phyloP scores from a whole-genome alignment of 2,888 invertebrate species.

The Plebejus anna region DNA sequence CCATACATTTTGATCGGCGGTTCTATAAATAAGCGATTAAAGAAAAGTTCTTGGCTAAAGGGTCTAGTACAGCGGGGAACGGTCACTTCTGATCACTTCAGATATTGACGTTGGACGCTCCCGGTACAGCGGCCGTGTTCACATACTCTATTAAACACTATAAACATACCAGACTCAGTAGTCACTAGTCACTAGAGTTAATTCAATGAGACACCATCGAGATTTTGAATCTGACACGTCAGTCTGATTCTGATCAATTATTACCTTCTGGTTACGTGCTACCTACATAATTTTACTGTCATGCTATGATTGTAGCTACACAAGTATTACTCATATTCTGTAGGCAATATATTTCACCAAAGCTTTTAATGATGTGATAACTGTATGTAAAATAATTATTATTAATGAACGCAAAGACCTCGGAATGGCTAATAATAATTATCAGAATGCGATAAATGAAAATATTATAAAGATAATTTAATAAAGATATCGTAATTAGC shows the following conservation, averaged over 20 bases:
- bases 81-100: neutral
- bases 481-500: conserved; percentile 19
- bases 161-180: conserved; percentile 41
- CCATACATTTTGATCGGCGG: no score
- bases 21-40: no score
- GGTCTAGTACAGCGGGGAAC: neutral
- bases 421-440: neutral
- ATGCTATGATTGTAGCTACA: no score
- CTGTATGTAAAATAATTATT: neutral
- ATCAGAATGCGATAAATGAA: neutral
- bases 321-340: no score
- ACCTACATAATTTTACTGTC: no score
- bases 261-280: neutral
- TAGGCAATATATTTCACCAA: neutral
- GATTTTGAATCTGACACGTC: neutral
- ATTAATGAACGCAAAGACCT: neutral
- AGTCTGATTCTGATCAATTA: neutral
- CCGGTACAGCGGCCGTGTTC: conserved; percentile 58
- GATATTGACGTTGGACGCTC: conserved; percentile 43
- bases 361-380: neutral
- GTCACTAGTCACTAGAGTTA: neutral
- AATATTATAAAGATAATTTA: neutral
- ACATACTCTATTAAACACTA: conserved; percentile 65
- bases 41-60: no score
- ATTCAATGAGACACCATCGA: neutral